Percentiles rank a stretch among this genome's conserved stretches.
phyloP scores from a whole-genome alignment of 2,888 invertebrate species.

The Caradrina clavipalpis region DNA sequence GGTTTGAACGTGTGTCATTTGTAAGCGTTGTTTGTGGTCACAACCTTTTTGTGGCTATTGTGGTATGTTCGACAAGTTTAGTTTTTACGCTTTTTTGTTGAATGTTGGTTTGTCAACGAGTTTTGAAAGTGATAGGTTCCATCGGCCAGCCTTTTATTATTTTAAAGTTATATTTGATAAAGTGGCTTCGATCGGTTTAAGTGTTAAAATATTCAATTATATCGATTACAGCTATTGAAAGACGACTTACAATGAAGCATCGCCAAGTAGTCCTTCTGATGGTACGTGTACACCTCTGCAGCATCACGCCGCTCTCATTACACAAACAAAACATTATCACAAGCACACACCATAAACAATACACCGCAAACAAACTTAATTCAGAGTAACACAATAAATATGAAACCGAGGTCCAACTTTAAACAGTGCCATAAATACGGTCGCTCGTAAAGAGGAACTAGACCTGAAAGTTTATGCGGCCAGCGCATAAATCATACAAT shows the following conservation, averaged over 20 bases:
- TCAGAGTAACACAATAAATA: constrained; percentile 72
- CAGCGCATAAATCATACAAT: constrained; percentile 76
- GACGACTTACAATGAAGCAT: background rate
- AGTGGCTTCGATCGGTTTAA: background rate
- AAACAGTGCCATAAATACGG: constrained; percentile 81
- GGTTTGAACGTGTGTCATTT: constrained; percentile 58
- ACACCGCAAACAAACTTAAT: constrained; percentile 65
- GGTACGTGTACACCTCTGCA: no score
- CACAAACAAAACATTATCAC: constrained; percentile 39
- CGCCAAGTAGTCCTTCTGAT: background rate
- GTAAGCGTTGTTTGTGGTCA: constrained; percentile 56
- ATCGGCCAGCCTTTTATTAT: background rate
- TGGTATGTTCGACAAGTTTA: constrained; percentile 43
- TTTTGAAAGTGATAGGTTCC: constrained; percentile 11
- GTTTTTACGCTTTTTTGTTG: constrained; percentile 36
- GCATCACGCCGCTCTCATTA: background rate
- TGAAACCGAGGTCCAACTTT: constrained; percentile 72
- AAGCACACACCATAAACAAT: constrained; percentile 46
- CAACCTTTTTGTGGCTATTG: constrained; percentile 52
- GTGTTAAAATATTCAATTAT: background rate
- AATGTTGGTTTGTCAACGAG: constrained; percentile 3
- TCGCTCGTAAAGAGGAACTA: constrained; percentile 78
- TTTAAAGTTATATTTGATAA: background rate
- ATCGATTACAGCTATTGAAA: no score
- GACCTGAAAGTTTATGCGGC: constrained; percentile 71